phyloP scores from a whole-genome alignment of 2,113 vertebrate genomes.

The Gavia stellata region DNA sequence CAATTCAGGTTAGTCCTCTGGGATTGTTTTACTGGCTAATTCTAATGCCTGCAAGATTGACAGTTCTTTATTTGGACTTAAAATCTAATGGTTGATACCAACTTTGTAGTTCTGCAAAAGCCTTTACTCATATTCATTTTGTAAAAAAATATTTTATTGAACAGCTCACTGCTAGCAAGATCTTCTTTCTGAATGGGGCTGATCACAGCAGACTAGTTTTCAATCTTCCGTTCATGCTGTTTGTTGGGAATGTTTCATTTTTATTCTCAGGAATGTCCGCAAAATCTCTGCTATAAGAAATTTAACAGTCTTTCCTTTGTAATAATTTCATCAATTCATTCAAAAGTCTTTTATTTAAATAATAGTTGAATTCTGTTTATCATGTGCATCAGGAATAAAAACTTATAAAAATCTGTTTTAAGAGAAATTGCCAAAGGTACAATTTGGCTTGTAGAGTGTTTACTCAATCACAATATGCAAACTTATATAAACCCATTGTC shows the following conservation, averaged over 20 bases:
- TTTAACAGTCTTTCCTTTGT: not conserved
- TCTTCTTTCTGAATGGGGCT: not conserved
- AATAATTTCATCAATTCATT: not conserved
- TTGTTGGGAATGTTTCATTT: not conserved
- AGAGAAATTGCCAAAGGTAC: not conserved
- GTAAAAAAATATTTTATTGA: not conserved
- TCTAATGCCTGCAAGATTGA: not conserved
- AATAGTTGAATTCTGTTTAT: not conserved
- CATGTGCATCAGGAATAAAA: not conserved
- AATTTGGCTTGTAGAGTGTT: not conserved
- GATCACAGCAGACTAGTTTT: not conserved
- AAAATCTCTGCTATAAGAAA: not conserved
- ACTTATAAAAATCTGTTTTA: not conserved
- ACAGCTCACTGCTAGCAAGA: not conserved
- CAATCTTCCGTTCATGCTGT: not conserved
- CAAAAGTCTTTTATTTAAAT: not conserved
- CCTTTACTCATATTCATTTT: not conserved
- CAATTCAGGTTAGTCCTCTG: not conserved
- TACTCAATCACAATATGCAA: not conserved
- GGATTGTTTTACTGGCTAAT: not conserved
- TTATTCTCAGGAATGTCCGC: not conserved
- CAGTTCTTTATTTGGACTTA: not conserved
- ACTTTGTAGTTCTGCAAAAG: not conserved
- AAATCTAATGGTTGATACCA: not conserved
- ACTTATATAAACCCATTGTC: not conserved